Percentiles rank a stretch among this genome's conserved stretches.
phyloP scores from a whole-genome alignment of 2,797 vertebrate genomes.

The Poeciliopsis gracilis region DNA sequence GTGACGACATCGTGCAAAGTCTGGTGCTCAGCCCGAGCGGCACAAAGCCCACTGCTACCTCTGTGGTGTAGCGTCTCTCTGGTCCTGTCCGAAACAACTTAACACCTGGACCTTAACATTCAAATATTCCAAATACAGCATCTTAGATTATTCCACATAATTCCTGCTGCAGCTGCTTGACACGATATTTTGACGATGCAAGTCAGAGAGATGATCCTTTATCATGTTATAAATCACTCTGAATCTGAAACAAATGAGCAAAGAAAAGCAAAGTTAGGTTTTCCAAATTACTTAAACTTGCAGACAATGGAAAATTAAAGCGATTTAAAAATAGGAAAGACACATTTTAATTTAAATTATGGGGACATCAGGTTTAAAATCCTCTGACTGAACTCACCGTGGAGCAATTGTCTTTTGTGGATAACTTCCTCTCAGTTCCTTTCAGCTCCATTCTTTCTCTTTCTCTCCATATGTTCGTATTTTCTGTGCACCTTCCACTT shows the following conservation, averaged over 20 bases:
- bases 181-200: slow-evolving; percentile 31
- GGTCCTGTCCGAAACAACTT: slow-evolving; percentile 9
- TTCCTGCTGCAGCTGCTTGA: slow-evolving; percentile 29
- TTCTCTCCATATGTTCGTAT: slow-evolving; percentile 7
- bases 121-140: slow-evolving; percentile 26
- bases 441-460: slow-evolving; percentile 9
- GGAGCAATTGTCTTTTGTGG: slow-evolving; percentile 8
- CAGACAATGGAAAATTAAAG: background rate
- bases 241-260: background rate
- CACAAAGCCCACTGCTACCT: slow-evolving; percentile 90
- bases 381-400: slow-evolving; percentile 6
- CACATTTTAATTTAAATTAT: background rate
- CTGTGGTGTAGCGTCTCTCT: slow-evolving; percentile 80
- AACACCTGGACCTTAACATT: slow-evolving; percentile 31
- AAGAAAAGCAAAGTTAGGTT: background rate
- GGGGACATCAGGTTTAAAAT: slow-evolving; percentile 2
- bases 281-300: background rate
- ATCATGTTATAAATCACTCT: slow-evolving; percentile 19
- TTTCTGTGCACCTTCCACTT: slow-evolving; percentile 7
- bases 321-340: background rate
- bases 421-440: slow-evolving; percentile 7
- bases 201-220: slow-evolving; percentile 26
- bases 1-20: slow-evolving; percentile 91
- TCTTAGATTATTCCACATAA: slow-evolving; percentile 30
- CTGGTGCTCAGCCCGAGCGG: slow-evolving; percentile 72